A percentile compares a stretch with the other conserved stretches of the same genome.
phyloP scores from a whole-genome alignment of 2,888 invertebrate genomes.

The Brachyptera putata region DNA sequence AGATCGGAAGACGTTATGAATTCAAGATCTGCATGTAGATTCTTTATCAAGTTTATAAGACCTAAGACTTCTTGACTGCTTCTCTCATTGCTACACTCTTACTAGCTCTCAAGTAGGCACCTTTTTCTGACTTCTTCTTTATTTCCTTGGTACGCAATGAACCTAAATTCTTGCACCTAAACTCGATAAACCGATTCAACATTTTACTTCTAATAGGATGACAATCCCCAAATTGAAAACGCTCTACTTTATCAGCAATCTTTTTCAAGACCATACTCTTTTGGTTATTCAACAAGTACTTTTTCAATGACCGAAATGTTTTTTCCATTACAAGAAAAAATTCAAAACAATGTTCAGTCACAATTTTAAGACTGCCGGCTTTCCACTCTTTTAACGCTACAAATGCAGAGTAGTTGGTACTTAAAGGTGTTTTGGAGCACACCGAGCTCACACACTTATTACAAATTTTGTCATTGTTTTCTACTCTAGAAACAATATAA shows the following conservation, averaged over 20 bases:
- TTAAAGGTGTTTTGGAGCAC: neutral
- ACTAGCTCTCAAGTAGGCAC: neutral
- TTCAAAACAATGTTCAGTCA: neutral
- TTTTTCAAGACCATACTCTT: neutral
- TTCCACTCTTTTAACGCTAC: neutral
- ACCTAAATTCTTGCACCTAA: neutral
- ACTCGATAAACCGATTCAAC: neutral
- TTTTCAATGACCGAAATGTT: neutral
- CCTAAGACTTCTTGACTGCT: neutral
- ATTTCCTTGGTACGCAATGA: neutral
- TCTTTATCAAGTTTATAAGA: too few species aligned
- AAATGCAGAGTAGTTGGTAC: neutral
- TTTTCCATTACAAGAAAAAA: neutral
- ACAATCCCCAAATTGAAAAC: neutral
- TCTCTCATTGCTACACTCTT: neutral
- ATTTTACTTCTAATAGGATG: neutral
- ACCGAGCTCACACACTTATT: neutral
- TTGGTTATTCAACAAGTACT: neutral
- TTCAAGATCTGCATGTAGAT: too few species aligned
- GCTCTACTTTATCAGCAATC: neutral
- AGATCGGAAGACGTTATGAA: too few species aligned
- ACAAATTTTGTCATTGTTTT: neutral
- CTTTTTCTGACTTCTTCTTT: neutral
- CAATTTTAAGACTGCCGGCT: neutral
- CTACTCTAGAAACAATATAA: neutral